phyloP scores from a whole-genome alignment of 2,797 vertebrate genomes.

The Halcyon smyrnensis region DNA sequence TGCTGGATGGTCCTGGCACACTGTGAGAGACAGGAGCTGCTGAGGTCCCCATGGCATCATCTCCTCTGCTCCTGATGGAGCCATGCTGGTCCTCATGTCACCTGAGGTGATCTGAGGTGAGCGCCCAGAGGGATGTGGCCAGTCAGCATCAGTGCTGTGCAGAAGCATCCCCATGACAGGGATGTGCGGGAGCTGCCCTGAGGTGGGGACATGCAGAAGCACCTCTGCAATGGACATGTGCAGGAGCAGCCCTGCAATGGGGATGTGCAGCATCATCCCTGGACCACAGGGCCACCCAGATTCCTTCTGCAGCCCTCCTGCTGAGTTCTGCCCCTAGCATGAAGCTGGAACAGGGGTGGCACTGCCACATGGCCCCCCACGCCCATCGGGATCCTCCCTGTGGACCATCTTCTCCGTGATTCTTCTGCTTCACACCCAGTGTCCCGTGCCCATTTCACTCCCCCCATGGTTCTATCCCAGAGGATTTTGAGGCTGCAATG shows the following conservation, averaged over 20 bases:
- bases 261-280: not conserved
- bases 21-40: not conserved
- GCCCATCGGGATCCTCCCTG: not conserved
- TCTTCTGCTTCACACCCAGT: not conserved
- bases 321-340: rapidly evolving
- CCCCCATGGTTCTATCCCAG: not conserved
- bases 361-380: not conserved
- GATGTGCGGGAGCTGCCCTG: not conserved
- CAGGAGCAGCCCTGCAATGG: not conserved
- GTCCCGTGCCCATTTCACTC: not conserved
- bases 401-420: not conserved
- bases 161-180: not conserved
- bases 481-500: not conserved
- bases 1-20: not conserved
- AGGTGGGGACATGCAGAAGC: not conserved
- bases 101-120: not conserved
- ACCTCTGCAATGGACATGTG: rapidly evolving
- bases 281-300: not conserved
- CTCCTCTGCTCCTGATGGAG: not conserved
- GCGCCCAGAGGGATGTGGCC: rapidly evolving
- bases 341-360: not conserved
- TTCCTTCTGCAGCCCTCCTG: not conserved
- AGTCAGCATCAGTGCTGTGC: not conserved
- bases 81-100: not conserved
- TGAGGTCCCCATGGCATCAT: not conserved